These are phyloP conservation scores for Neelides folsomi DNA, from an alignment of 2,888 invertebrate species.

Conservation along the genomic window DNA sequence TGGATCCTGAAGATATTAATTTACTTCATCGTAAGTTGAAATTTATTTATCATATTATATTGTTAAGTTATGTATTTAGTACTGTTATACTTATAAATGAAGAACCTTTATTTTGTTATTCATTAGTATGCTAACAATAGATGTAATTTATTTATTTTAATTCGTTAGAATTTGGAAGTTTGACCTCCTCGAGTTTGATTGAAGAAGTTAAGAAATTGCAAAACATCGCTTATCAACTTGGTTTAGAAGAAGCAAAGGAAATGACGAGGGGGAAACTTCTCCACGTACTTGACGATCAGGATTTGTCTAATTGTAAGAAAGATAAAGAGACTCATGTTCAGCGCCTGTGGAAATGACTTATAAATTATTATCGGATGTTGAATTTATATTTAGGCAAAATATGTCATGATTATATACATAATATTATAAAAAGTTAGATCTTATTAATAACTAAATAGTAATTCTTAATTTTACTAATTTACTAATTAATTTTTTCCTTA, in stretches of 20 bases:
- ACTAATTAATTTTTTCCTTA: too few relatives aligned
- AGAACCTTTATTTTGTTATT: too few relatives aligned
- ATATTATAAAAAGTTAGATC: too few relatives aligned
- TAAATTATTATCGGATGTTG: too few relatives aligned
- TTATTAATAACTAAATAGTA: too few relatives aligned
- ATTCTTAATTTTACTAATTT: too few relatives aligned
- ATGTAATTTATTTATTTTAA: too few relatives aligned
- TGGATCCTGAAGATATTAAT: constrained; percentile 58
- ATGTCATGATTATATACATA: too few relatives aligned
- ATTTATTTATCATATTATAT: not conserved
- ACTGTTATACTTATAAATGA: too few relatives aligned
- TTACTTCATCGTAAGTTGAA: constrained; percentile 60
- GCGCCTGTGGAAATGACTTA: constrained; percentile 21
- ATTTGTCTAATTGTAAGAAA: constrained; percentile 15
- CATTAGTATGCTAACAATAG: too few relatives aligned
- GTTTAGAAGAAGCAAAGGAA: constrained; percentile 87
- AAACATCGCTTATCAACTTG: constrained; percentile 85
- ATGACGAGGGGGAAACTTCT: constrained; percentile 91
- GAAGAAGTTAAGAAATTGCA: constrained; percentile 88
- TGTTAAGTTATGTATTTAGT: too few relatives aligned
- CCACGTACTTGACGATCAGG: constrained; percentile 48
- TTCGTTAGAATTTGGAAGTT: constrained; percentile 43
- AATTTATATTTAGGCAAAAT: too few relatives aligned
- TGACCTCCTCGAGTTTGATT: constrained; percentile 70
- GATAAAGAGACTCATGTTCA: constrained; percentile 19